Evolutionary conservation across 2,888 invertebrate genomes (phyloP), one percentile per base, ranked within the genome.

Genomic region (Gonocerus acuteangulatus): DNA sequence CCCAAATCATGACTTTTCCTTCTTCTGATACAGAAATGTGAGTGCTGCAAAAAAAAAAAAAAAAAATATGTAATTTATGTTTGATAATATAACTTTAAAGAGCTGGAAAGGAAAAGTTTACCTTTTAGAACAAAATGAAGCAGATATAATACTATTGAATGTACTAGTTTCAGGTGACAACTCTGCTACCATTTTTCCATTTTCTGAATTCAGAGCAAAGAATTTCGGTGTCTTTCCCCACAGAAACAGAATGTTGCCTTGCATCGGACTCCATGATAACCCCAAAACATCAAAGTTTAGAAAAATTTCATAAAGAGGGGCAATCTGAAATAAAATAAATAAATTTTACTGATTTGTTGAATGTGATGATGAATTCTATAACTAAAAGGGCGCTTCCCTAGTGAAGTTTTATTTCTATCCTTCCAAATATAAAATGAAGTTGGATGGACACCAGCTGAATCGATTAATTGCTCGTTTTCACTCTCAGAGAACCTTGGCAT

Each of bases 241-340:
- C 16, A 54, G 61, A 22, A 62, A 48, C 2, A 67, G 23, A 32
- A 64, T 39, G 61, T 67, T 64, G 1, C 64, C 65, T 54, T 67
- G 65, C n/a, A 62, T 63, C 7, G 51, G 57, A 44, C 67, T 66
- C 68, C 68, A 68, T 21, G 49, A 39, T 16, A 64, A 23, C 19
- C 67, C 68, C 9, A 66, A 51, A 23, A 66, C 18, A 18, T 61
- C 47, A 27, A 57, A 48, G 11, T 54, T 48, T n/a, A 51, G 23
- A 51, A 56, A 56, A 15, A 64, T 62, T 27, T 52, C 56, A 44
- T 54, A 56, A n/a, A 62, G 34, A 3, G 51, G 15, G 19, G 22
- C 44, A 32, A 21, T 48, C 65, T 65, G 45, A 11, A 61, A 58
- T 19, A 39, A 19, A 11, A 21, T 18, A 22, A 61, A 16, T 39